Evolutionary conservation across 1,140 invertebrate species (phyloP), one percentile per base, ranked within the genome.

Genomic region (Potamilus streckersoni): DNA sequence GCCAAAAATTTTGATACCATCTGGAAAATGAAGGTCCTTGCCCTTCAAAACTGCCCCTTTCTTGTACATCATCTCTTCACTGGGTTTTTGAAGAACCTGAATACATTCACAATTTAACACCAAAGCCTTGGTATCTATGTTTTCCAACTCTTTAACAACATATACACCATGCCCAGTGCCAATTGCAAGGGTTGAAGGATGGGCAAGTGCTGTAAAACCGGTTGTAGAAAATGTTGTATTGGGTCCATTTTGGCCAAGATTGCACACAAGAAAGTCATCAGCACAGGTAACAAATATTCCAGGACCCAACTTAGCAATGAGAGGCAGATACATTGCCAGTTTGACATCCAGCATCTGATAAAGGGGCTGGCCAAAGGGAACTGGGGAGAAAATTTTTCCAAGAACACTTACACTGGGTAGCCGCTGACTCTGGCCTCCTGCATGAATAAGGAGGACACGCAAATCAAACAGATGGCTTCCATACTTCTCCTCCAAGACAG

Each of bases 111-210:
- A 76, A 55, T 84, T 68, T 38, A 79, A 64, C 60, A 88, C 79
- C 64, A 80, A 59, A 71, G 80, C 74, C 2, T 65, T 68, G 2
- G 70, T 78, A 68, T 83, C 76, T 6, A 85, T 49, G 3, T 75
- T 71, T 12, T 75, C 66, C 13, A 78, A 74, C 56, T 79, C 82
- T 58, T 81, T 66, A 14, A 91, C 69, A 56, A 91, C 88, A 80
- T 91, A 92, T 11, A 92, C 91, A 49, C 91, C 91, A 85, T 92
- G 91, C 57, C 83, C 85, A 27, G 84, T 86, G 4, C 90, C 91
- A 55, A 91, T 82, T 2, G 78, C 60, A 19, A 91, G 67, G n/a
- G 86, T 69, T 19, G 90, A 91, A 1, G 90, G 90, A 78, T 91
- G 91, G 20, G 90, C 91, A 16, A 92, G 66, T 17, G 89, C 90